Evolutionary conservation across 2,797 vertebrate genomes (phyloP), one percentile per base, ranked within the genome.

Genomic region (Thalassophryne amazonica): DNA sequence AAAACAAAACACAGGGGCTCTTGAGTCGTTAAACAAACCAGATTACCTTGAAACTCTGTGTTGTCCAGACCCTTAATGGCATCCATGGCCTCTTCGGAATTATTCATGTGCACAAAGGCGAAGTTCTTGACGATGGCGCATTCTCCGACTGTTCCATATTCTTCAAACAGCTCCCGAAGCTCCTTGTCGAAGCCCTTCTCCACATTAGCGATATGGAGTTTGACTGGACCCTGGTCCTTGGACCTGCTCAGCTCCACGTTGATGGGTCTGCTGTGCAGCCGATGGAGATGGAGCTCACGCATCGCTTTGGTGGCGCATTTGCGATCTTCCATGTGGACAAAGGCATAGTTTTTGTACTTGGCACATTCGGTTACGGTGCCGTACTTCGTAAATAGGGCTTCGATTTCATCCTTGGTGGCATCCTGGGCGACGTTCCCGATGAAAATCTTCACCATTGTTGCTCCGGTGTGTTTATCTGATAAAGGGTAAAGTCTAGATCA

Each of bases 391-490:
- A 93, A 92, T 3, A 92, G 83, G 2, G 85, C 66, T 21, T 92
- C 88, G 0, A 93, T 75, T 21, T 92, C 91, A 0, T 93, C 90
- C 23, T 84, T 89, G 17, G 80, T 76, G 0, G 90, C 78, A 34
- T 91, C 60, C 19, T 80, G 86, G 3, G 91, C 87, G 22, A 93
- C 81, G 64, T 93, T 93, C 1, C 91, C 91, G 3, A 93, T 89
- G 60, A 93, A 93, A n/a, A 93, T 91, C 68, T 93, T 93, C 57
- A 92, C 91, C 91, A 93, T 93, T 16, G 69, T 77, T 24, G 42
- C 47, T 39, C 45, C 58, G 54, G 42, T 46, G 37, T 20, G n/a
- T 5, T 16, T 22, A 18, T 60, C 25, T 58, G 7, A n/a, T n/a
- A n/a, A n/a, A n/a, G n/a, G n/a, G n/a, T n/a, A n/a, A n/a, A n/a